phyloP scores from a whole-genome alignment of 1,140 invertebrate genomes.

The Micrasema longulum region DNA sequence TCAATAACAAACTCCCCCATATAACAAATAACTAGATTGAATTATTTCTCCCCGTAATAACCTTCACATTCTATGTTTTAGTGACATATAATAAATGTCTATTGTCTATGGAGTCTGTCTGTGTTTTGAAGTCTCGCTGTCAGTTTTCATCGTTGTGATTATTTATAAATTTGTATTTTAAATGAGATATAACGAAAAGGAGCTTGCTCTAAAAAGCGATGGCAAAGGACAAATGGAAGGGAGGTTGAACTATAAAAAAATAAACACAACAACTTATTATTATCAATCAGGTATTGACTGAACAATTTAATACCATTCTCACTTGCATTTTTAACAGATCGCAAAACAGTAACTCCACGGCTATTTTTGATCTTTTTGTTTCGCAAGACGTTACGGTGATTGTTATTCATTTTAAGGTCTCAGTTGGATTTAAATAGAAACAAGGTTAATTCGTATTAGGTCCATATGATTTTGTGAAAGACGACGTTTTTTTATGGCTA shows the following conservation, averaged over 20 bases:
- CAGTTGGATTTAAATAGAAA: no score
- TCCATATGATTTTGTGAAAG: no score
- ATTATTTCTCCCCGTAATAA: no score
- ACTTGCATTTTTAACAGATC: no score
- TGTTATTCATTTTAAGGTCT: no score
- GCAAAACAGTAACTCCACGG: not conserved
- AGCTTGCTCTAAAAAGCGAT: slow-evolving; percentile 70
- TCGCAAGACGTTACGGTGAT: slow-evolving; percentile 19
- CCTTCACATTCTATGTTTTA: no score
- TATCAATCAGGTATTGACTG: slow-evolving; percentile 60
- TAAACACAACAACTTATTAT: slow-evolving; percentile 68
- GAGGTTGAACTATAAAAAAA: slow-evolving; percentile 74
- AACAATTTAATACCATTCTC: no score
- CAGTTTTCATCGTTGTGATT: slow-evolving; percentile 17
- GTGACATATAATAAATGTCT: no score
- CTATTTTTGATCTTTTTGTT: slow-evolving; percentile 20
- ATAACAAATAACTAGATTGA: no score
- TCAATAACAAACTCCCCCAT: no score
- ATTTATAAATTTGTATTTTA: slow-evolving; percentile 41
- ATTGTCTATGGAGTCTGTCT: slow-evolving; percentile 1
- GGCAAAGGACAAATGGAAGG: slow-evolving; percentile 73
- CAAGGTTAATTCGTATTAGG: no score
- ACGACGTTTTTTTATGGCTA: no score
- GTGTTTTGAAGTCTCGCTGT: slow-evolving; percentile 5
- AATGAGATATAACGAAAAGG: slow-evolving; percentile 77